Evolutionary conservation across 2,113 vertebrate species (phyloP), one percentile per base, ranked within the genome.

Genomic region (Passer montanus): DNA sequence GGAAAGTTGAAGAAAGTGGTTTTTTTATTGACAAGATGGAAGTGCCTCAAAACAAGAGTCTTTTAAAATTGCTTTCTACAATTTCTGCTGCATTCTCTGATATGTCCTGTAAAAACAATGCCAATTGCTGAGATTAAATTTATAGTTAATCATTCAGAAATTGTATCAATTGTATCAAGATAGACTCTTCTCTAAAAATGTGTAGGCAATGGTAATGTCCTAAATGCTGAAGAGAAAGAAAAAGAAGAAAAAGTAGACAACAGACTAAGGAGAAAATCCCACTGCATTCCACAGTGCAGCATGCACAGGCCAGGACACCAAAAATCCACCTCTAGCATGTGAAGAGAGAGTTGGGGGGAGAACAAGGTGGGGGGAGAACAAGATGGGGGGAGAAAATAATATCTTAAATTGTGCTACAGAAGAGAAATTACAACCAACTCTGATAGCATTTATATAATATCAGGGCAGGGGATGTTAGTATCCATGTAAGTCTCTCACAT

Each of bases 401-500:
- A 30, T 33, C 55, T 37, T 53, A 74, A 77, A 55, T 21, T 70
- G 67, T 63, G 21, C 4, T 33, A 46, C 63, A 39, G 0, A 55
- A 9, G 21, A 55, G 50, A 50, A 90, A 69, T 81, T 39, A 18
- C 63, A 69, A n/a, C 14, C 63, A 83, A 6, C 35, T 49, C 20
- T 66, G 43, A 46, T 1, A 77, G 26, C 41, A 46, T 35, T 77
- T 69, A 81, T 0, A 4, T 11, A 35, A 0, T 39, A 35, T 27
- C 1, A 1, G 28, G 27, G 21, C 0, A 0, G 21, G 31, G 22
- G 7, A 58, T 21, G 8, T 37, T 49, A 21, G 16, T 31, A 39
- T 28, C 33, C 33, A 3, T 9, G 13, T 77, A 67, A 74, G 22
- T 10, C 21, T 58, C 35, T 53, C 13, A 1, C 13, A 15, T 37